Evolutionary conservation across 1,140 invertebrate species (phyloP).

Genomic region (Pseudomyrmex sp.): DNA sequence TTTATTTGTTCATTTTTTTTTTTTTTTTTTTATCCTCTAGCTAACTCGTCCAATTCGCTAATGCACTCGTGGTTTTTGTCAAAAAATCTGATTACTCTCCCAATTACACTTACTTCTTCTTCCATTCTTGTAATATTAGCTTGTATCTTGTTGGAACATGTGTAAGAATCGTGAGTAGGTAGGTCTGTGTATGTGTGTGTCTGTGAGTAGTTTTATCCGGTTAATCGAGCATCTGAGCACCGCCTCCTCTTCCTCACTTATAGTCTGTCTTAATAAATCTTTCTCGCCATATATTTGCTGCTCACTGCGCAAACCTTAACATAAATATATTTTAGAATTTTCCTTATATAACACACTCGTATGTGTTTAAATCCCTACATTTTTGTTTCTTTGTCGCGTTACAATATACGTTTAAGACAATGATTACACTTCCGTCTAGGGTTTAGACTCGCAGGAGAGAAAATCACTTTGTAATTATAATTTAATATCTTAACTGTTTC

Average conservation of each 20-base stretch:
- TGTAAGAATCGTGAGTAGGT: conserved; percentile 42
- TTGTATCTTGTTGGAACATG: conserved; percentile 17
- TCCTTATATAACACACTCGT: conserved; percentile 65
- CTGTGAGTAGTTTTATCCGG: conserved; percentile 43
- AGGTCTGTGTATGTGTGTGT: conserved; percentile 50
- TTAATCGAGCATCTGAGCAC: neutral
- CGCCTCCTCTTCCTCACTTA: neutral
- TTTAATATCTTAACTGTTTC: conserved; percentile 71
- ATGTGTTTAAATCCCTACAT: conserved; percentile 54
- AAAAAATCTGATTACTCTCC: conserved; percentile 54
- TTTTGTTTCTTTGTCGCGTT: conserved; percentile 34
- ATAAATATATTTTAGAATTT: conserved; percentile 74
- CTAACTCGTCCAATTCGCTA: conserved; percentile 50
- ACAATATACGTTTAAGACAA: conserved; percentile 64
- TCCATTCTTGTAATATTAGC: conserved; percentile 40
- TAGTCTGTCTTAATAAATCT: conserved; percentile 17
- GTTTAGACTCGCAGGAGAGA: conserved; percentile 55
- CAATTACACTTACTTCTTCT: conserved; percentile 23
- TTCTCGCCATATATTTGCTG: conserved; percentile 22
- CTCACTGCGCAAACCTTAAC: conserved; percentile 62
- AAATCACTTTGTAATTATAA: conserved; percentile 73
- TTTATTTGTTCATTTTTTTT: conserved; percentile 26
- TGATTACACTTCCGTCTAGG: conserved; percentile 55
- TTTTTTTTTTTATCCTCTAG: conserved; percentile 8
- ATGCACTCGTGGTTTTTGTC: conserved; percentile 62